Conservation (phyloP, 2,113 vertebrate genomes). For the Heterochromis multidens region DNA sequence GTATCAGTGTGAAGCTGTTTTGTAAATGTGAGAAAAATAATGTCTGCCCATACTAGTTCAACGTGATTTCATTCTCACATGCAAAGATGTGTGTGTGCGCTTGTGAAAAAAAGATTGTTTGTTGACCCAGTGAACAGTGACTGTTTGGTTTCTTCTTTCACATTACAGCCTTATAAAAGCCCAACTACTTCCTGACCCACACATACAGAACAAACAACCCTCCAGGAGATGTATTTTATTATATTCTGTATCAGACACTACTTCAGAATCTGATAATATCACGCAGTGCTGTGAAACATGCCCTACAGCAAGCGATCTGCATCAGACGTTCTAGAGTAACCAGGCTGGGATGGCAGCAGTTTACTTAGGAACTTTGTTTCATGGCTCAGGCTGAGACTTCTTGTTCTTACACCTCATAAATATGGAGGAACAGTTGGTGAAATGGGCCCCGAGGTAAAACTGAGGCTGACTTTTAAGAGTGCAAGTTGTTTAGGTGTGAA, state of each 20-base stretch:
- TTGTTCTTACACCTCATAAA: constrained; percentile 23
- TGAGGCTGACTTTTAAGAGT: background rate
- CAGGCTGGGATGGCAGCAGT: background rate
- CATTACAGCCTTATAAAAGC: background rate
- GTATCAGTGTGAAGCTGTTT: background rate
- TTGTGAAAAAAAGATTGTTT: background rate
- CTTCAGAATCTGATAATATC: background rate
- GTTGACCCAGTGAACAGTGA: background rate
- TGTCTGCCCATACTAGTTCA: background rate
- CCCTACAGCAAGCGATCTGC: background rate
- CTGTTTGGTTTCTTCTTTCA: background rate
- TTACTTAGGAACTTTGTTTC: constrained; percentile 11
- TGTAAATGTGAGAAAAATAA: background rate
- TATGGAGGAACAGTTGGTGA: constrained; percentile 20
- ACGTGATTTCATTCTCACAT: background rate
- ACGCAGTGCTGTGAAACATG: background rate
- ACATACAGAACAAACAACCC: background rate
- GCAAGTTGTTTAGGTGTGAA: constrained; percentile 5
- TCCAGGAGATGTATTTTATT: background rate
- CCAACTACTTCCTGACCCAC: background rate
- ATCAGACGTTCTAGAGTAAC: background rate
- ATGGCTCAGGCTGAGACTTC: constrained; percentile 1
- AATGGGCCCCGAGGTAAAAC: background rate
- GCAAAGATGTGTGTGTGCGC: background rate
- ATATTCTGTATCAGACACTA: background rate